Evolutionary conservation across 1,140 invertebrate species (phyloP).

Genomic region (Tetranychus cinnabarinus): DNA sequence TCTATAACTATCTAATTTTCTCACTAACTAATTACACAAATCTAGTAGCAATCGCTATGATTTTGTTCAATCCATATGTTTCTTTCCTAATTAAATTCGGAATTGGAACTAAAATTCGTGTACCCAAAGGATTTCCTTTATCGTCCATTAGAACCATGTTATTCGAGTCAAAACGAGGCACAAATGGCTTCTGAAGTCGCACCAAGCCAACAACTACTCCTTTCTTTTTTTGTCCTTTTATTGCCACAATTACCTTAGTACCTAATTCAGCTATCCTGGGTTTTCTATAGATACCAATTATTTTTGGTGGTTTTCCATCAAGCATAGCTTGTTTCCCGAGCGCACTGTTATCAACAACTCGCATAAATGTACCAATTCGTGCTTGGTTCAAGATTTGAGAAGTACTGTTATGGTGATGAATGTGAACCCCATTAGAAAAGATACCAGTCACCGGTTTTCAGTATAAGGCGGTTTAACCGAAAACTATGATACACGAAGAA

Average conservation of each 20-base stretch:
- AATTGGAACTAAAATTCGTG: conserved; percentile 76
- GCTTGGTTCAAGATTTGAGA: not conserved
- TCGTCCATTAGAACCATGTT: conserved; percentile 91
- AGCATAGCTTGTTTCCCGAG: conserved; percentile 79
- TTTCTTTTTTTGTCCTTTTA: conserved; percentile 89
- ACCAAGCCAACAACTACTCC: conserved; percentile 80
- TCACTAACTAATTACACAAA: conserved; percentile 39
- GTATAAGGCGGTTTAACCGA: no score
- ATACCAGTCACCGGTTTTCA: no score
- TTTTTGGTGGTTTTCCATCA: conserved; percentile 65
- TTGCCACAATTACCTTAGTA: conserved; percentile 75
- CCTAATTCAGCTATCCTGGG: conserved; percentile 24
- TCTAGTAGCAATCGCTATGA: conserved; percentile 69
- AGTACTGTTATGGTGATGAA: no score
- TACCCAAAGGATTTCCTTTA: conserved; percentile 56
- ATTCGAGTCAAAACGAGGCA: conserved; percentile 86
- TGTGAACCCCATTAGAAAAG: no score
- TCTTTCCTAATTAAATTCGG: conserved; percentile 69
- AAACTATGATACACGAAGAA: no score
- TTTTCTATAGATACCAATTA: conserved; percentile 28
- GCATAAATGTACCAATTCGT: conserved; percentile 31
- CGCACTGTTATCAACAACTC: conserved; percentile 86
- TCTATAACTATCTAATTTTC: no score
- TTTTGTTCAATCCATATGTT: conserved; percentile 77
- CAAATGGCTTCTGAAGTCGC: conserved; percentile 48